Conservation (phyloP, 2,113 vertebrate species). For the Pseudorasbora parva region DNA sequence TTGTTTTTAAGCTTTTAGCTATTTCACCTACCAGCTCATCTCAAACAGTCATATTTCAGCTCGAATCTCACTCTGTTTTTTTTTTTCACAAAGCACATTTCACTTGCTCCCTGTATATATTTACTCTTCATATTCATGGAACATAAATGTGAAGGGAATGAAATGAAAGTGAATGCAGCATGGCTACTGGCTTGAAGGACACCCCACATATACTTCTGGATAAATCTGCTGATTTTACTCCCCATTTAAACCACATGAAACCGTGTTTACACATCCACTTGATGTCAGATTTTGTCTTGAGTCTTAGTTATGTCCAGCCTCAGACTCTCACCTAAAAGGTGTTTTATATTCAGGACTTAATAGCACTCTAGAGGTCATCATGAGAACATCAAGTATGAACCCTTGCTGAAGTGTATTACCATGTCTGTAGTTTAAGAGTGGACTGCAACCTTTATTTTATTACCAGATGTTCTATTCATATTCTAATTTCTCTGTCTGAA, state of each 20-base stretch:
- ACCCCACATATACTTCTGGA: background rate
- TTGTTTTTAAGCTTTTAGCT: background rate
- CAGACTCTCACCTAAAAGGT: background rate
- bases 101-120: background rate
- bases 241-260: background rate
- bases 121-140: background rate
- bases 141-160: background rate
- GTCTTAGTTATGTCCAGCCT: background rate
- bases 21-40: background rate
- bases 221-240: background rate
- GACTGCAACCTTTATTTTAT: slow-evolving; percentile 9
- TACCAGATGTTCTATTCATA: slow-evolving; percentile 44
- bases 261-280: background rate
- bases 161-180: background rate
- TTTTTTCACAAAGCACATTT: background rate
- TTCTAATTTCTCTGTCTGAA: slow-evolving; percentile 36
- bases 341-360: slow-evolving; percentile 22
- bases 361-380: background rate
- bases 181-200: background rate
- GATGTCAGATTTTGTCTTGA: background rate
- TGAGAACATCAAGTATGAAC: slow-evolving; percentile 1
- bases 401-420: background rate
- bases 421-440: background rate
- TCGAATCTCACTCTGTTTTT: background rate
- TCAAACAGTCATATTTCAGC: background rate